Evolutionary conservation across 2,797 vertebrate genomes (phyloP), one percentile per base, ranked within the genome.

Genomic region (Protosalanx chinensis): DNA sequence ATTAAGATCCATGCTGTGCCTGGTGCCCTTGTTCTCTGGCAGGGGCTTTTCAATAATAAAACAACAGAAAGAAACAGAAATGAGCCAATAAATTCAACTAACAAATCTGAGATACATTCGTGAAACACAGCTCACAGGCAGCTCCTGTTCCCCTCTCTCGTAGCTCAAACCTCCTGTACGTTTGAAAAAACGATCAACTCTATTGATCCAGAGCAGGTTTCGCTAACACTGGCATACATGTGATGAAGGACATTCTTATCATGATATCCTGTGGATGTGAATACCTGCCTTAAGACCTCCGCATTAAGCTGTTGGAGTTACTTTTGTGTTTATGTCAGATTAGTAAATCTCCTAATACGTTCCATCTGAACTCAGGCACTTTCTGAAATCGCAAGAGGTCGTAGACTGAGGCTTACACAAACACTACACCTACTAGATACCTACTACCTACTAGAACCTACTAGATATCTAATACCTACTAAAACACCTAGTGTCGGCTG

Each of bases 351-450:
- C 41, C 13, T 13, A 46, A 12, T 46, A 46, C 13, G 41, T 46
- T 46, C 41, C 12, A 10, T 46, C 41, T 46, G 75, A 85, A 86
- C 81, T 88, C 86, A 93, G 90, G 91, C 90, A 93, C 92, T 92
- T 92, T 85, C 85, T 86, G 80, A 87, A 84, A 81, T 88, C 82
- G 84, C 74, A 71, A 60, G 73, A 83, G 75, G 66, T 82, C 74
- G 51, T 63, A 58, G 56, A 78, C 72, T 53, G 33, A 81, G 60
- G 33, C 53, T 49, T 60, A 67, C 62, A 51, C 77, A 79, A 60
- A 82, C 37, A 62, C 57, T 68, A 77, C 66, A 80, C 74, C 79
- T 16, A 56, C 73, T 65, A 46, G 10, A 46, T 27, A 27, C 23
- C 23, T 27, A 27, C 23, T 27, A 27, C 23, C 23, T 27, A 27